phyloP scores from a whole-genome alignment of 1,140 invertebrate genomes.

The Drosophila cardini region DNA sequence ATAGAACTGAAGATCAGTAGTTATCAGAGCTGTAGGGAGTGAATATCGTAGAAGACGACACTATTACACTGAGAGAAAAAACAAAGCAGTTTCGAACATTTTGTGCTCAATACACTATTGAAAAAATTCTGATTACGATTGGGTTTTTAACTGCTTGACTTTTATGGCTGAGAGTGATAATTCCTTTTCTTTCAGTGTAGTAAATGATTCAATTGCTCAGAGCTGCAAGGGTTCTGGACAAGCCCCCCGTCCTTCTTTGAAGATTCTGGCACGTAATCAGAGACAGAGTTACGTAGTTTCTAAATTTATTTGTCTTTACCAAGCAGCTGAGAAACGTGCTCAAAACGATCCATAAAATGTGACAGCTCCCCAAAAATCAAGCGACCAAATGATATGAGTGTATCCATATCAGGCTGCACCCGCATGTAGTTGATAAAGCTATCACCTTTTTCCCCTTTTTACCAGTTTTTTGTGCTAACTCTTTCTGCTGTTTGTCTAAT shows the following conservation, averaged over 20 bases:
- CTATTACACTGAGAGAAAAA: too few species aligned
- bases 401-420: slow-evolving; percentile 43
- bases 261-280: slow-evolving; percentile 15
- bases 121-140: too few species aligned
- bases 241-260: slow-evolving; percentile 16
- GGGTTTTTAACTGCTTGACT: too few species aligned
- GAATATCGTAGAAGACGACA: not conserved
- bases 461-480: slow-evolving; percentile 10
- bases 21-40: not conserved
- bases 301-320: slow-evolving; percentile 24
- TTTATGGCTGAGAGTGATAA: too few species aligned
- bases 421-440: slow-evolving; percentile 45
- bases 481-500: slow-evolving; percentile 65
- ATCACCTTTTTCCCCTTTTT: not conserved
- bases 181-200: too few species aligned
- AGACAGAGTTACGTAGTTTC: slow-evolving; percentile 27
- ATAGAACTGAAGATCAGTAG: not conserved
- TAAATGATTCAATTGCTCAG: not conserved
- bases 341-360: slow-evolving; percentile 37
- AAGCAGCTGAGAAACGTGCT: slow-evolving; percentile 33
- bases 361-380: slow-evolving; percentile 36
- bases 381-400: not conserved
- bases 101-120: too few species aligned
- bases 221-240: not conserved
- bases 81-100: too few species aligned